Conservation (phyloP, 2,888 invertebrate genomes). For the Palloptera scutellata region DNA sequence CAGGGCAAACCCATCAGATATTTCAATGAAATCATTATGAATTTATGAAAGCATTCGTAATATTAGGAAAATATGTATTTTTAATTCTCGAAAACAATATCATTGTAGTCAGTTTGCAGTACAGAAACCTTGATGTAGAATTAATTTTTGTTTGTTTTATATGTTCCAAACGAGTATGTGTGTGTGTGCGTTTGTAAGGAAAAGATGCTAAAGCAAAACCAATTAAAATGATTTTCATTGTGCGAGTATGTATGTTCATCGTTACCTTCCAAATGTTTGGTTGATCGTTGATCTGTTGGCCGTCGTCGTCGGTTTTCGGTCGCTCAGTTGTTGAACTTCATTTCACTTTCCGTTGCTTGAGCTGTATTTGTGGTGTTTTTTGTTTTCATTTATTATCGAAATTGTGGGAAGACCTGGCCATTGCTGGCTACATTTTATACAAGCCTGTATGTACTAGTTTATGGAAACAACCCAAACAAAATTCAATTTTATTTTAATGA, state of each 20-base stretch:
- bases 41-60: too few relatives aligned
- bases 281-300: conserved; percentile 7
- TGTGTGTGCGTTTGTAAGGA: too few relatives aligned
- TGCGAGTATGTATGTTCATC: conserved; percentile 37
- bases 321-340: background rate
- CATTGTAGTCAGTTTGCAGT: too few relatives aligned
- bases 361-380: background rate
- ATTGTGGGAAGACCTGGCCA: conserved; percentile 15
- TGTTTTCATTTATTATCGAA: conserved; percentile 20
- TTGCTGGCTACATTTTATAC: conserved; percentile 8
- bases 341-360: too few relatives aligned
- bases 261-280: background rate
- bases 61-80: too few relatives aligned
- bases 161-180: too few relatives aligned
- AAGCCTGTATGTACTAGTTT: background rate
- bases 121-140: too few relatives aligned
- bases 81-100: too few relatives aligned
- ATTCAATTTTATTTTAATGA: conserved; percentile 60
- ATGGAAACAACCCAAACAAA: conserved; percentile 47
- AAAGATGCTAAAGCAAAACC: conserved; percentile 56
- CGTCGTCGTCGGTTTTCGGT: too few relatives aligned
- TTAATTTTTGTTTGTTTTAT: too few relatives aligned
- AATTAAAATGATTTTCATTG: conserved; percentile 58
- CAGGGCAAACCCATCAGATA: too few relatives aligned
- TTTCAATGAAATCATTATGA: too few relatives aligned